Evolutionary conservation across 2,113 vertebrate species (phyloP).

Genomic region (Pedionomus torquatus): DNA sequence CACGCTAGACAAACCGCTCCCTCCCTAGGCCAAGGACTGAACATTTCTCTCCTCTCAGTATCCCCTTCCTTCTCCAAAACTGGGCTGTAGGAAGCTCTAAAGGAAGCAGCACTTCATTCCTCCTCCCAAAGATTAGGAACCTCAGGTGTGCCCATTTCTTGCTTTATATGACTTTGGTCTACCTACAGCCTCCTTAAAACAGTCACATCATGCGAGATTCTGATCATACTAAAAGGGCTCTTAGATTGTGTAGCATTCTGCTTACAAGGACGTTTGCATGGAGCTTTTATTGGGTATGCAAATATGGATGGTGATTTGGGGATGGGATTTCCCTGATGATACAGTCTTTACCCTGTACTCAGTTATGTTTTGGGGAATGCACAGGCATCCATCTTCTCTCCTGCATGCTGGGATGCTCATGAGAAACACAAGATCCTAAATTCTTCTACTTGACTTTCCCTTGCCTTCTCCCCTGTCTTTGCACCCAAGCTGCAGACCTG

Average conservation of each 20-base stretch:
- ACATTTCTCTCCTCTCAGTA: neutral
- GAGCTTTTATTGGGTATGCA: neutral
- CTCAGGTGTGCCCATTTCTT: neutral
- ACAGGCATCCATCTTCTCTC: neutral
- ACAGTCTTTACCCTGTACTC: neutral
- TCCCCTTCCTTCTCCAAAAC: neutral
- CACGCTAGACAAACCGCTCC: neutral
- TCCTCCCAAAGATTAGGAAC: neutral
- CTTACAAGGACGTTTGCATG: neutral
- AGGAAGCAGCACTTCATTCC: neutral
- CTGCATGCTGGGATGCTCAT: neutral
- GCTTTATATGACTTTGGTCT: neutral
- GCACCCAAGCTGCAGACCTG: neutral
- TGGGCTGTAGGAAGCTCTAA: neutral
- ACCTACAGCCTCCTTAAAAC: neutral
- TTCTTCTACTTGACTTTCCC: neutral
- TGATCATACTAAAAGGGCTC: neutral
- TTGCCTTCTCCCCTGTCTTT: neutral
- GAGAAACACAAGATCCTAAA: neutral
- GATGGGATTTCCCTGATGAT: neutral
- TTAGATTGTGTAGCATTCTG: neutral
- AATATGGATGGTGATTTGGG: neutral
- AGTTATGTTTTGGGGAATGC: neutral
- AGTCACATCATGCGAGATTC: neutral
- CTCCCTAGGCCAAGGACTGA: neutral